phyloP scores from a whole-genome alignment of 35 echinoderm and acorn worm species.

The Apostichopus parvimensis region DNA sequence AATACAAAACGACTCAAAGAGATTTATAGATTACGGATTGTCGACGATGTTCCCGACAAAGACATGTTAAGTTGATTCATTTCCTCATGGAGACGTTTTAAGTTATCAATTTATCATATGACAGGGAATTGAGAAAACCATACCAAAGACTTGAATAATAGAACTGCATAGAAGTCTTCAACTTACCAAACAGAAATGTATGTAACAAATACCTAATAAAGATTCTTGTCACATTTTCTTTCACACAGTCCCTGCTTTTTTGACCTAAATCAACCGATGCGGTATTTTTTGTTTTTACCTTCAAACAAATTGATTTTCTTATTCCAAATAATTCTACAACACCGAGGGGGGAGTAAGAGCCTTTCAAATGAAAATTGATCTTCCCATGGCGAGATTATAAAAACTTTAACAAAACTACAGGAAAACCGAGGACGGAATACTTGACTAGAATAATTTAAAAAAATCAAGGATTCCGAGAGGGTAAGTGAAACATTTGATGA shows the following conservation, averaged over 20 bases:
- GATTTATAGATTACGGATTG: too few relatives aligned
- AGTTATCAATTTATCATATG: too few relatives aligned
- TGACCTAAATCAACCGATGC: slow-evolving; percentile 38
- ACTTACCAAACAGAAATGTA: too few relatives aligned
- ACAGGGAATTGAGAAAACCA: too few relatives aligned
- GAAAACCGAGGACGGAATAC: slow-evolving; percentile 27
- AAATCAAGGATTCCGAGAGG: slow-evolving; percentile 16
- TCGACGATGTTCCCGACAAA: too few relatives aligned
- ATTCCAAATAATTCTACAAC: slow-evolving; percentile 31
- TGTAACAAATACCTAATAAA: slow-evolving; percentile 13
- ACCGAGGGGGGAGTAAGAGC: slow-evolving; percentile 7
- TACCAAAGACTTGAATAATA: too few relatives aligned
- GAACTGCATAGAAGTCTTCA: too few relatives aligned
- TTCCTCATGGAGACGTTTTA: too few relatives aligned
- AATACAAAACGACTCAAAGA: too few relatives aligned
- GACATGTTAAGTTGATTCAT: too few relatives aligned
- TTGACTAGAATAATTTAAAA: slow-evolving; percentile 18
- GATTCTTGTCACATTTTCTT: background rate
- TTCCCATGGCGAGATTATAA: slow-evolving; percentile 18
- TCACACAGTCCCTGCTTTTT: background rate
- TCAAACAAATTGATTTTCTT: slow-evolving; percentile 47
- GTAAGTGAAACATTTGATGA: slow-evolving; percentile 6
- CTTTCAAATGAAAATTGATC: slow-evolving; percentile 46
- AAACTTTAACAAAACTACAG: background rate
- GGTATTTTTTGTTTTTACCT: background rate